These are phyloP conservation scores for Halictus rubicundus DNA, from an alignment of 1,140 invertebrate genomes.

Conservation along the genomic window DNA sequence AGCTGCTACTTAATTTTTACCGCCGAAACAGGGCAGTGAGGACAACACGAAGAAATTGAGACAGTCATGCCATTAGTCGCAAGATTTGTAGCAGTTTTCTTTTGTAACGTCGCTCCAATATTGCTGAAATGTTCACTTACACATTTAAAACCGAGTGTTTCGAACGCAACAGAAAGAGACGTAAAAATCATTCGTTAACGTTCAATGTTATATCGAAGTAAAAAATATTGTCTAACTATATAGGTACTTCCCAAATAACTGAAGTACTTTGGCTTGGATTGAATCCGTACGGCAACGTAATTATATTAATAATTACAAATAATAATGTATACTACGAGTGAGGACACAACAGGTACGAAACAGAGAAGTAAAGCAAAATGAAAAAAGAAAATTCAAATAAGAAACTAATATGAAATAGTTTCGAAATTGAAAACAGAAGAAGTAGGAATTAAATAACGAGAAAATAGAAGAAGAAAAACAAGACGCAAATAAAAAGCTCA, in stretches of 20 bases:
- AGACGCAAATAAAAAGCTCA: too few relatives aligned
- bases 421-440: too few relatives aligned
- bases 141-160: not conserved
- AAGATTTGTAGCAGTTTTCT: conserved; percentile 10
- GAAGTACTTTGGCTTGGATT: conserved; percentile 1
- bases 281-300: conserved; percentile 9
- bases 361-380: too few relatives aligned
- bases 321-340: too few relatives aligned
- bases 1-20: conserved; percentile 2
- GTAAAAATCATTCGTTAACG: not conserved
- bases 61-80: conserved; percentile 12
- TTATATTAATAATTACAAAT: not conserved
- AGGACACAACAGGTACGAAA: too few relatives aligned
- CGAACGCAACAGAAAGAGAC: conserved; percentile 6
- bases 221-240: not conserved
- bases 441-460: too few relatives aligned
- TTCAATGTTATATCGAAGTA: not conserved
- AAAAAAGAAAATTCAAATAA: too few relatives aligned
- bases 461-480: too few relatives aligned
- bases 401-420: too few relatives aligned
- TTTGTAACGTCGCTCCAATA: conserved; percentile 13
- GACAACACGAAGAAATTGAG: conserved; percentile 12
- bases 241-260: not conserved
- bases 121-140: not conserved
- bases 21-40: conserved; percentile 5